These are phyloP conservation scores for Arenicola marina DNA, from an alignment of 2,888 invertebrate species.

Conservation along the genomic window DNA sequence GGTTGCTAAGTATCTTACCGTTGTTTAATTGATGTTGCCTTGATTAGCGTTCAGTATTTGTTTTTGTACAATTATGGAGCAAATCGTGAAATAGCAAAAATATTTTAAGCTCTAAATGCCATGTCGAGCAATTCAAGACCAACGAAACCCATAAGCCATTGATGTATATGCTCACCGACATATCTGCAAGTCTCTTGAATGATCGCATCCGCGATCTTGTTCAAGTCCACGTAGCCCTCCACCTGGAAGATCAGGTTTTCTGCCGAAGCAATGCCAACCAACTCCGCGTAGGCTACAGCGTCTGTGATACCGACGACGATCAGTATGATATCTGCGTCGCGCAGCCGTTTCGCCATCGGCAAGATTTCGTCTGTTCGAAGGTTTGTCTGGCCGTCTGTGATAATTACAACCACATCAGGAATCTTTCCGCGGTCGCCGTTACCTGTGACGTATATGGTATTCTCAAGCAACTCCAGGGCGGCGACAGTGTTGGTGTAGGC, in stretches of 20 bases:
- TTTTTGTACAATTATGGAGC: too few species aligned
- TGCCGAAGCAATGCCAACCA: background rate
- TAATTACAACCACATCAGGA: constrained; percentile 24
- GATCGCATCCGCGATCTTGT: too few species aligned
- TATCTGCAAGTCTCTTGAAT: too few species aligned
- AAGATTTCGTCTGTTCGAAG: constrained; percentile 25
- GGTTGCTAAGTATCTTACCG: too few species aligned
- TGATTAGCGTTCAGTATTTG: too few species aligned
- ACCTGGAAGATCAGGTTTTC: background rate
- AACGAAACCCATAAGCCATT: too few species aligned
- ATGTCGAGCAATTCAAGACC: too few species aligned
- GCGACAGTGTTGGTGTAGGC: constrained; percentile 47
- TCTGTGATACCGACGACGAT: constrained; percentile 34
- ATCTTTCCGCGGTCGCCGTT: constrained; percentile 25
- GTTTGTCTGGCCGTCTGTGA: constrained; percentile 18
- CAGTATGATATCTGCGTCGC: constrained; percentile 30
- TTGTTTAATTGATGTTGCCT: too few species aligned
- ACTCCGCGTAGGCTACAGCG: background rate
- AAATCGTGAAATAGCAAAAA: too few species aligned
- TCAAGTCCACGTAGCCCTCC: background rate
- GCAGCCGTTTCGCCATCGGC: constrained; percentile 29
- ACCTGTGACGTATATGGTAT: constrained; percentile 11
- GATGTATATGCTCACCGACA: too few species aligned
- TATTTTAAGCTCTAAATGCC: too few species aligned
- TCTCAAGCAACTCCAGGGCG: constrained; percentile 34